Base-by-base conservation (phyloP, 2,797 vertebrate genomes). In the Lerista edwardsae region DNA sequence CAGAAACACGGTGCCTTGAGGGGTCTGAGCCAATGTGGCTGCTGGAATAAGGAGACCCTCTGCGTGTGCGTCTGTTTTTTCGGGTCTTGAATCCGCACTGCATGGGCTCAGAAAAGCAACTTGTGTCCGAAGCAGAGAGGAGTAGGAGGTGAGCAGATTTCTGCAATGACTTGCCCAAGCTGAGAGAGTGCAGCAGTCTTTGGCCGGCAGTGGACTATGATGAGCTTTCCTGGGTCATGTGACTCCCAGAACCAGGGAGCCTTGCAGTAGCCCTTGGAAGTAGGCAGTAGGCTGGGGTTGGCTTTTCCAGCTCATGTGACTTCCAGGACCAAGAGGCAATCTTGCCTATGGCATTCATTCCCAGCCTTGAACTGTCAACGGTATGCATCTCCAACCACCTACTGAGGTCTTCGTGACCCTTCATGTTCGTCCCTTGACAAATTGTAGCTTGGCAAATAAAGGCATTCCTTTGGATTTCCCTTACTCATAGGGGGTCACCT, bases 1-100 rank as follows among this genome's bases (percentile, higher is more conserved):
- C 94, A 84, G 89, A 94, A 91, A 90, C 91, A 88, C 64, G 73
- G 71, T 85, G 86, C 81, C 83, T 74, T 0, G 0, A 1, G 5
- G 27, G 47, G 29, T 9, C 27, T 31, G 44, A 19, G 34, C 88
- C 83, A 84, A 39, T 44, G 76, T 31, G 19, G 41, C 9, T 12
- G 29, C 27, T 39, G 59, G 47, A 41, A 62, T 47, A 51, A 61
- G 59, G 21, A 71, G 12, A 57, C 47, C 47, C 47, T 27, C 14
- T 6, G 44, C 68, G 39, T 69, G 14, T 36, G 68, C 4, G 7
- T 34, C 4, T 44, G 41, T 4, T 44, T 51, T 51, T 51, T 51
- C 47, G 2, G 12, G 10, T 10, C 12, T 47, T 51, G 47, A 51
- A 51, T 67, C 64, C 3, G 31, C n/a, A 5, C 64, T 34, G 15